Evolutionary conservation across 2,888 invertebrate species (phyloP).

Genomic region (Lepidochrysops patricia): DNA sequence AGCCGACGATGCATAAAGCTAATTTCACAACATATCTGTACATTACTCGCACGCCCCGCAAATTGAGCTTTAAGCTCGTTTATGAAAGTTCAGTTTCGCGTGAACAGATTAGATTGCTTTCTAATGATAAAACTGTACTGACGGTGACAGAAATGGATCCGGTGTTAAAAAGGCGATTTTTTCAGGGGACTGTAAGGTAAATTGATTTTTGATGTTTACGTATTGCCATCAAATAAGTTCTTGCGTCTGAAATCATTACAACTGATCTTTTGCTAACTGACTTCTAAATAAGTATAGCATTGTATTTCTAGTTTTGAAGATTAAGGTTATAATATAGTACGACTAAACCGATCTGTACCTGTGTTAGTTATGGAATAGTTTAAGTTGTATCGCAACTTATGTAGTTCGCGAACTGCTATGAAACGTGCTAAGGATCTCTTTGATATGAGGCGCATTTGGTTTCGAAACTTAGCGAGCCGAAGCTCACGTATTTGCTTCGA

Average conservation of each 20-base stretch:
- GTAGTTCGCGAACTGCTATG: neutral
- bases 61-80: conserved; percentile 15
- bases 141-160: conserved; percentile 8
- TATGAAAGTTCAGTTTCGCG: conserved; percentile 8
- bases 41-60: conserved; percentile 14
- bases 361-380: neutral
- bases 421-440: neutral
- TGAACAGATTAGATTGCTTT: conserved; percentile 10
- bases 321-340: neutral
- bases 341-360: neutral
- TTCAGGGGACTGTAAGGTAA: neutral
- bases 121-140: conserved; percentile 12
- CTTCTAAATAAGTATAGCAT: neutral
- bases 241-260: neutral
- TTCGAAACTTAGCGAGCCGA: neutral
- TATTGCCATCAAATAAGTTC: neutral
- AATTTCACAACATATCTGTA: conserved; percentile 22
- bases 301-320: neutral
- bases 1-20: conserved; percentile 20
- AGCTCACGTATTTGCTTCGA: neutral
- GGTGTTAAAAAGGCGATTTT: conserved; percentile 1
- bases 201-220: neutral
- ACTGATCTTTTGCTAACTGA: neutral
- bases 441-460: neutral
- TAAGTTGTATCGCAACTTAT: neutral